Evolutionary conservation across 92 coral and sea anemone species (phyloP), one percentile per base, ranked within the genome.

Genomic region (Bergia puertoricense): DNA sequence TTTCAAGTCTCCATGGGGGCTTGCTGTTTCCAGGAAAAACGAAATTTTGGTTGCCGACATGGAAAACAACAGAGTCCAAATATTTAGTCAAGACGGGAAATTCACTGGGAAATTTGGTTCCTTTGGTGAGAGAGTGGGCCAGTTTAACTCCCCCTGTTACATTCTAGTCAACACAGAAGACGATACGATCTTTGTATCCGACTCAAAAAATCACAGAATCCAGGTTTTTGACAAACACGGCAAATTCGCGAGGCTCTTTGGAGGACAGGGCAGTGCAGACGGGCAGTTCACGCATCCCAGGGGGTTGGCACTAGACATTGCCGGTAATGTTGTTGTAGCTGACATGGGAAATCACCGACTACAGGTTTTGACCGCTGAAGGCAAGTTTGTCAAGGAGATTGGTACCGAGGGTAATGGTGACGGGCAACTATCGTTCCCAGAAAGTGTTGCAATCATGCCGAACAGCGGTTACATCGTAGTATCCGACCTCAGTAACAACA

Each of bases 1-100:
- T 89, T 97, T 97, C 89, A 97, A 97, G 69, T 95, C 98, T 23
- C 99, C 99, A 22, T 97, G 99, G 99, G 99, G 99, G 57, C 95
- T 97, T 42, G 98, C 99, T 15, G 94, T 96, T 37, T 91, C 95
- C 10, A 80, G 92, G 44, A 92, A 91, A 41, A 91, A 94, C 74
- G 96, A 97, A 57, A 94, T 97, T 41, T 86, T 97, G 44, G 99
- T 97, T 20, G 99, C 99, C 2, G 99, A 97, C 90, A 97, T 95
- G 99, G 99, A 97, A 62, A 97, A 97, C 72, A 93, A 97, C 78
- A 90, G 99, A 59, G 85, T 97, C 22, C 99, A 97, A 82, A 88
- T 95, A 87, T 97, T 95, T 82, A 88, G 95, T 46, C 90, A 90
- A 23, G 99, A 97, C 46, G 99, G 99, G 20, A 97, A 97, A 74